Percentiles rank a stretch among this genome's conserved stretches.
These are phyloP conservation scores for Eilema caniola DNA, from an alignment of 2,888 invertebrate species.

Conservation along the genomic window DNA sequence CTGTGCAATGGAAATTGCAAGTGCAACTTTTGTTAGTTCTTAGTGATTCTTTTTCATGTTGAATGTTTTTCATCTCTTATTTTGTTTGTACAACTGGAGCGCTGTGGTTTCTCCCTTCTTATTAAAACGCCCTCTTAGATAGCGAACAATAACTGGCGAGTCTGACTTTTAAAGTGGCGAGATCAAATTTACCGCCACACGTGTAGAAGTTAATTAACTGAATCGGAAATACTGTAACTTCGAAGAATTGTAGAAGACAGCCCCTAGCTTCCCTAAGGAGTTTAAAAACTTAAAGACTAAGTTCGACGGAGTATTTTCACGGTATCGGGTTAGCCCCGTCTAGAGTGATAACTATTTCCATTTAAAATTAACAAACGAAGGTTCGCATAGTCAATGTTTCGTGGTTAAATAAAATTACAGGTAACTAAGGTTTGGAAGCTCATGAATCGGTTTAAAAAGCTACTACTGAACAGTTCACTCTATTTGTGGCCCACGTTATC, in stretches of 20 bases:
- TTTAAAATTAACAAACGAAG: not conserved
- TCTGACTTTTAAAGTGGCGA: conserved; percentile 13
- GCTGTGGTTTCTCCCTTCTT: conserved; percentile 22
- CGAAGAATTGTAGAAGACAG: not conserved
- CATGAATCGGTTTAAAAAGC: too few relatives aligned
- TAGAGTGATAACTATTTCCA: not conserved
- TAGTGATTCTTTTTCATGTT: conserved; percentile 32
- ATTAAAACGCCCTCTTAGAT: conserved; percentile 23
- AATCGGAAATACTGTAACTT: not conserved
- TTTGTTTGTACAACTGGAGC: conserved; percentile 32
- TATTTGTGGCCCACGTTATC: too few relatives aligned
- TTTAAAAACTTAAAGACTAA: not conserved
- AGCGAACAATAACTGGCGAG: not conserved
- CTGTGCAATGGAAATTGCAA: conserved; percentile 36
- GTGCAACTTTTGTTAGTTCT: conserved; percentile 34
- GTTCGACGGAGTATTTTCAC: not conserved
- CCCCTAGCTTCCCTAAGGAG: not conserved
- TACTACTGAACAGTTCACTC: too few relatives aligned
- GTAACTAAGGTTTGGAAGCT: too few relatives aligned
- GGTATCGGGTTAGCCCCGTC: not conserved
- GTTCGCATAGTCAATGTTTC: not conserved
- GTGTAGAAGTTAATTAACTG: not conserved
- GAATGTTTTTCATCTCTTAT: conserved; percentile 27
- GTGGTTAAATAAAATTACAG: too few relatives aligned
- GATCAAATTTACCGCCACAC: not conserved